Evolutionary conservation across 1,140 invertebrate genomes (phyloP), one percentile per base, ranked within the genome.

Genomic region (Zaprionus camerounensis): DNA sequence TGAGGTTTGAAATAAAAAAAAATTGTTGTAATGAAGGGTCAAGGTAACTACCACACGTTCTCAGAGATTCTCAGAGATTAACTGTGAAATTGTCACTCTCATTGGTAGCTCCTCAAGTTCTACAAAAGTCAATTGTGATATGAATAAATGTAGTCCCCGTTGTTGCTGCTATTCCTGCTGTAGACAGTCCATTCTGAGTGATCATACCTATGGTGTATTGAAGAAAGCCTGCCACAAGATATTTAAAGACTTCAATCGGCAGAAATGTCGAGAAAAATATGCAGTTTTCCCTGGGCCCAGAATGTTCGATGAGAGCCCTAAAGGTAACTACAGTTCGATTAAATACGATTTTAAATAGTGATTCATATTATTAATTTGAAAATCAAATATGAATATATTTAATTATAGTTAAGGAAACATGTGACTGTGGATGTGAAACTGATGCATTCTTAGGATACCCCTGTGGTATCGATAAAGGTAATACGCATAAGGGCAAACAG

Each of bases 141-240:
- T 66, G 15, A 67, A 59, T 22, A 59, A 49, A 24, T 85, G 82
- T 31, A 86, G 53, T 31, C 76, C 75, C 3, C 20, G 20, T 26
- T 76, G 69, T 26, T 26, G 34, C 26, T 79, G 65, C 36, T 17
- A 65, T 15, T 46, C 70, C 9, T 76, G 79, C 46, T 81, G 80
- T 46, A 44, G 26, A 22, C 22, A 58, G 13, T 41, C 59, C 0
- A 36, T 69, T 36, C 55, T 85, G 3, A 90, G 63, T 57, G 64
- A 82, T 34, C 76, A 80, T 20, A 84, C 79, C 1, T 90, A 90
- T 64, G 68, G 71, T 5, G 61, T 85, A 28, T 63, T 90, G 5
- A 90, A 90, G 22, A 56, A 79, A 24, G 74, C 84, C 15, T 90
- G 85, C 38, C 73, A 81, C 49, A 90, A 90, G 20, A 88, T 90